Percentiles rank a stretch among this genome's conserved stretches.
phyloP scores from a whole-genome alignment of 2,888 invertebrate species.

The Hyposoter dolosus region DNA sequence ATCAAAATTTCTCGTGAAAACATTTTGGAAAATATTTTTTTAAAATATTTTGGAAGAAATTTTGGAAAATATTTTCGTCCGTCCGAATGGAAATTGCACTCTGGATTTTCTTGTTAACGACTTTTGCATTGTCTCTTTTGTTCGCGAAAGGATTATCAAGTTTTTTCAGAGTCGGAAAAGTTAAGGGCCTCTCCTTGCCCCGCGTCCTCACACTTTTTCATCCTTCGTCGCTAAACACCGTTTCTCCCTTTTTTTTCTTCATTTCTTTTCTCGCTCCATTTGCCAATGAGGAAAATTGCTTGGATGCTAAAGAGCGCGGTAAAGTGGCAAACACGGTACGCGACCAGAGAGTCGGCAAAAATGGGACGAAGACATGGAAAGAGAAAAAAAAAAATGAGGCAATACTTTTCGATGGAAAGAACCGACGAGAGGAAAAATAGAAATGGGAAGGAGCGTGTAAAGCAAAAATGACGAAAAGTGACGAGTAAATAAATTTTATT shows the following conservation, averaged over 20 bases:
- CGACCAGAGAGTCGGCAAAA: not conserved
- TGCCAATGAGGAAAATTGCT: constrained; percentile 53
- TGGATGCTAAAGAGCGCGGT: not conserved
- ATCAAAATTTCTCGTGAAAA: too few species aligned
- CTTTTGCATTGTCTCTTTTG: constrained; percentile 50
- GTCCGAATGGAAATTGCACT: too few species aligned
- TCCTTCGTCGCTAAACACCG: not conserved
- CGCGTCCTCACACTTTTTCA: not conserved
- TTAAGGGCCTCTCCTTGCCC: constrained; percentile 1
- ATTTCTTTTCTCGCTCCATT: constrained; percentile 35
- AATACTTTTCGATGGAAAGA: not conserved
- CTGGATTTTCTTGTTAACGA: constrained; percentile 26
- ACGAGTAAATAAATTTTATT: not conserved
- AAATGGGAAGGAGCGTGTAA: not conserved
- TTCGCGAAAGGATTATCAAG: constrained; percentile 40
- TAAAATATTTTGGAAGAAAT: not conserved
- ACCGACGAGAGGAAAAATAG: not conserved
- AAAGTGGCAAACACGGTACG: not conserved
- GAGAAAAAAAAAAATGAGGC: constrained; percentile 2
- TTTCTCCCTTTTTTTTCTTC: not conserved
- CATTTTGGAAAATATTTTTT: not conserved
- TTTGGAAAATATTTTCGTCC: not conserved
- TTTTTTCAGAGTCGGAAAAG: constrained; percentile 19
- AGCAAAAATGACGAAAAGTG: not conserved
- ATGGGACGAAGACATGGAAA: constrained; percentile 18